phyloP scores from a whole-genome alignment of 2,797 vertebrate genomes.

The Sebastes kiyomatsui region DNA sequence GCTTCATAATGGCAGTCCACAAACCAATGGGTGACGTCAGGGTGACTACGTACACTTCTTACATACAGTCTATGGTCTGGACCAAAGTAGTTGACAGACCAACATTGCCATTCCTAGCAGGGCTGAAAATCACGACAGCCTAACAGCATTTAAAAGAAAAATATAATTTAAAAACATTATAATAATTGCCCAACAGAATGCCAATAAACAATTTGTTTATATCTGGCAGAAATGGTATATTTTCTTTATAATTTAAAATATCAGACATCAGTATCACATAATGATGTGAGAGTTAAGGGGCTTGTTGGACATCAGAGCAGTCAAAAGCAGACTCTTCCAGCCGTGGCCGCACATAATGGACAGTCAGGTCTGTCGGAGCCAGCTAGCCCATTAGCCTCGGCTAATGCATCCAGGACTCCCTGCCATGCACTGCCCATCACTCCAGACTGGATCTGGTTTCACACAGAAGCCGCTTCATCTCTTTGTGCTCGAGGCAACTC shows the following conservation, averaged over 20 bases:
- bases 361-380: constrained; percentile 68
- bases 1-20: too few species aligned
- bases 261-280: not conserved
- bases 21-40: too few species aligned
- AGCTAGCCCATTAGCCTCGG: constrained; percentile 75
- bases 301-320: constrained; percentile 29
- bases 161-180: not conserved
- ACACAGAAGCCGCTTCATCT: constrained; percentile 57
- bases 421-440: constrained; percentile 66
- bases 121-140: not conserved
- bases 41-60: rapidly evolving
- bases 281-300: not conserved
- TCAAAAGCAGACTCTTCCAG: constrained; percentile 47
- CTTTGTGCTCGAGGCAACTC: constrained; percentile 28
- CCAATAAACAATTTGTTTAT: not conserved
- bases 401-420: constrained; percentile 69
- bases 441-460: constrained; percentile 71
- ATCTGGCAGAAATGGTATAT: not conserved
- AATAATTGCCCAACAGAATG: not conserved
- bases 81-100: not conserved
- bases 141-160: not conserved
- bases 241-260: not conserved
- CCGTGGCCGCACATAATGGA: constrained; percentile 71
- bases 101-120: not conserved
- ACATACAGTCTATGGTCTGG: too few species aligned